Evolutionary conservation across 2,888 invertebrate genomes (phyloP).

Genomic region (Microchrysa polita): DNA sequence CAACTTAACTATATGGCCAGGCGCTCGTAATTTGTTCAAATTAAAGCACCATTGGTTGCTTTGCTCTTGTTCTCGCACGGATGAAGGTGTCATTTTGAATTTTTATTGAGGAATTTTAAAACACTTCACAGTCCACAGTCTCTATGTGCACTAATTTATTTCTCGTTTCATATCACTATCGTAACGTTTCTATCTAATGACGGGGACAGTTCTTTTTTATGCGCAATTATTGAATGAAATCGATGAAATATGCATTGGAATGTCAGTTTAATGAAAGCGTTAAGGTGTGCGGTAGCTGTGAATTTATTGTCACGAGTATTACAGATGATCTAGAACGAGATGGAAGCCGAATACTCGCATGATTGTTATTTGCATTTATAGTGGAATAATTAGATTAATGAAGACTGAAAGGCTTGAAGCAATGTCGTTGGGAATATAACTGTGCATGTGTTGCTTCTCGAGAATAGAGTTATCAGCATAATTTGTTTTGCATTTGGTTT

Average conservation of each 20-base stretch:
- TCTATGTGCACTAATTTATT: conserved; percentile 20
- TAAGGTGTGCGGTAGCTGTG: conserved; percentile 8
- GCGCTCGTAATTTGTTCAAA: conserved; percentile 21
- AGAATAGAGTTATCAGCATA: too few species aligned
- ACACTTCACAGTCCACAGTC: conserved; percentile 1
- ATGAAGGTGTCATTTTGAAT: not conserved
- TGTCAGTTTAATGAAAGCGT: not conserved
- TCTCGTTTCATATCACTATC: not conserved
- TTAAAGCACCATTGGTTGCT: conserved; percentile 3
- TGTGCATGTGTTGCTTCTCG: too few species aligned
- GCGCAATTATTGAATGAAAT: conserved; percentile 31
- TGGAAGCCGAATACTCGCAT: too few species aligned
- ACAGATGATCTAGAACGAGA: conserved; percentile 1
- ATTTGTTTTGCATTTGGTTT: too few species aligned
- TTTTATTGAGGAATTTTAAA: not conserved
- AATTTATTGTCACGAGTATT: conserved; percentile 22
- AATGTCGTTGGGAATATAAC: too few species aligned
- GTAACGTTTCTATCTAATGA: not conserved
- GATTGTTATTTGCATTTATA: too few species aligned
- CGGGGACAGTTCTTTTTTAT: not conserved
- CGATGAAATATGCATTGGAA: conserved; percentile 21
- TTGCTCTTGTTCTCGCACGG: not conserved
- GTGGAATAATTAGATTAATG: too few species aligned
- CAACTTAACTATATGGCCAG: too few species aligned
- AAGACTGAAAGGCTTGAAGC: too few species aligned